Conservation (phyloP, 2,888 invertebrate species). For the Rhopalosiphum nymphaeae region DNA sequence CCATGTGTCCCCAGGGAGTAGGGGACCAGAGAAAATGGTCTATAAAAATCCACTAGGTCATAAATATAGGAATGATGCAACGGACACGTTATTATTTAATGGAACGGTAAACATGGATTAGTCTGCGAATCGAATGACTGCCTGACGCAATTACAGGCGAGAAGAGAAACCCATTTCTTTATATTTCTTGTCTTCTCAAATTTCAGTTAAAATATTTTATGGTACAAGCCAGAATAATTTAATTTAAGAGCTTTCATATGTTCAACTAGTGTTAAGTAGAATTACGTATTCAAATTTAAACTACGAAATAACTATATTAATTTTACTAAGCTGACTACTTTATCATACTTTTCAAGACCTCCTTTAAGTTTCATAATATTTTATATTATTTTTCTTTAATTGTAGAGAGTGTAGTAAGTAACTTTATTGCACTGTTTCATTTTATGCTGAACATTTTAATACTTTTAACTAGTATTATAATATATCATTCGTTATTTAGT, state of each 20-base stretch:
- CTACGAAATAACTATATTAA: not conserved
- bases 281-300: not conserved
- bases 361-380: not conserved
- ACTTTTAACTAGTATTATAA: not conserved
- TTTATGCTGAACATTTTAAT: not conserved
- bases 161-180: slow-evolving; percentile 51
- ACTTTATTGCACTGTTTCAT: not conserved
- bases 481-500: not conserved
- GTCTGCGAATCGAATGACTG: slow-evolving; percentile 56
- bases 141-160: slow-evolving; percentile 57
- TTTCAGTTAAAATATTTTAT: slow-evolving; percentile 14
- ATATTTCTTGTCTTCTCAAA: slow-evolving; percentile 6
- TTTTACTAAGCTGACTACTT: not conserved
- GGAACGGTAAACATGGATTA: slow-evolving; percentile 63
- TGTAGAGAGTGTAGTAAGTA: not conserved
- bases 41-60: slow-evolving; percentile 50
- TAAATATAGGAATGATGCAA: slow-evolving; percentile 48
- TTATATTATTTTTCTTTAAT: not conserved
- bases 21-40: slow-evolving; percentile 44
- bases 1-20: slow-evolving; percentile 30
- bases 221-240: not conserved
- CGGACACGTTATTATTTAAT: slow-evolving; percentile 55
- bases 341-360: not conserved
- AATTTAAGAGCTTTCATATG: not conserved
- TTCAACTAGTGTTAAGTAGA: slow-evolving; percentile 15